Base-by-base conservation (phyloP, 1,140 invertebrate species). In the Leptopilina boulardi region DNA sequence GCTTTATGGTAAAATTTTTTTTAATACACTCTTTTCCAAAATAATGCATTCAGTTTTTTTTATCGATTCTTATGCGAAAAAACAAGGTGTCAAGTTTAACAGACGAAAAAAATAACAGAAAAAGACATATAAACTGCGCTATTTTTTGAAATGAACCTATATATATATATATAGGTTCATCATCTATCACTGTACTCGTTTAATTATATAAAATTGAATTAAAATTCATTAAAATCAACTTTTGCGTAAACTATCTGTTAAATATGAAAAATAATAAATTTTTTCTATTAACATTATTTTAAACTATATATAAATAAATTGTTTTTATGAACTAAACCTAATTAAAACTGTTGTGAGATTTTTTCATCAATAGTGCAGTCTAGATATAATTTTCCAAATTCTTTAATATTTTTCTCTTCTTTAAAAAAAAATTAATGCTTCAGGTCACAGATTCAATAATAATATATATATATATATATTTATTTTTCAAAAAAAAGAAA, bases 161-260 rank as follows among this genome's bases (percentile, higher is more conserved):
- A 51, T 6, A 15, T 18, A 51, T n/a, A 6, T 51, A 18, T 51
- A 51, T 47, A 47, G 44, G 44, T 47, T 47, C 44, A 51, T 51
- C 47, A 18, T 51, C 47, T 51, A n/a, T 51, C 13, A 51, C 47
- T 51, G 47, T 51, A 51, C 18, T 51, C 18, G 47, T 18, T 18
- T 51, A 51, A 18, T 18, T 0, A 18, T 51, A 51, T 51, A 51
- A 51, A 51, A 51, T 51, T 51, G 47, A 51, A 51, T 51, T 51
- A 51, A 51, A 51, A 51, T n/a, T 51, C 15, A 51, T 51, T 51
- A 51, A 51, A 51, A 51, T 51, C 47, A 51, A 51, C 47, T 51
- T 51, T n/a, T 51, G 47, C 47, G 47, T 51, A 51, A 51, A 51
- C 47, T 51, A 51, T 51, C n/a, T 18, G 47, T 51, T 51, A 51